Evolutionary conservation across 2,113 vertebrate species (phyloP).

Genomic region (Colaptes auratus): DNA sequence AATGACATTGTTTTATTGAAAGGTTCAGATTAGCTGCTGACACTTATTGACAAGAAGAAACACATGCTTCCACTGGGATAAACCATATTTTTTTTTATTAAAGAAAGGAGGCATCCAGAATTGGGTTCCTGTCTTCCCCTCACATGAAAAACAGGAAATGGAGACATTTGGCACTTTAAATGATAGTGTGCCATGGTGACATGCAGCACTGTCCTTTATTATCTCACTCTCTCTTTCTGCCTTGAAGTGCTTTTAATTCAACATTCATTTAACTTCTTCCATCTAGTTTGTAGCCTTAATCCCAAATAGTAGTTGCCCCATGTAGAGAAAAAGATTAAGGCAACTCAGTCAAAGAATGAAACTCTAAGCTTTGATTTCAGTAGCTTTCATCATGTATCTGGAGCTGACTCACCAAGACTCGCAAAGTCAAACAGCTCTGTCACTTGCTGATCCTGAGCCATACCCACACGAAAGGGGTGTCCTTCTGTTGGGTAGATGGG

Average conservation of each 20-base stretch:
- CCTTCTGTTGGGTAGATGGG: not conserved
- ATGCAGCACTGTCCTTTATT: not conserved
- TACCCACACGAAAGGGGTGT: not conserved
- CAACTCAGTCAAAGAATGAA: not conserved
- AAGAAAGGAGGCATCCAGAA: conserved; percentile 41
- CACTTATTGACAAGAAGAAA: conserved; percentile 76
- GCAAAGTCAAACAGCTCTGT: accelerated
- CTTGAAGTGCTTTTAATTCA: not conserved
- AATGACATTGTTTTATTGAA: conserved; percentile 77
- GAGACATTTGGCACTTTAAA: conserved; percentile 58
- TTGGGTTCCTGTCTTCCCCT: conserved; percentile 64
- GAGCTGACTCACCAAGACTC: not conserved
- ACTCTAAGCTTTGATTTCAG: not conserved
- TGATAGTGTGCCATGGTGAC: not conserved
- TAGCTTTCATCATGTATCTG: not conserved
- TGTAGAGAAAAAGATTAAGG: not conserved
- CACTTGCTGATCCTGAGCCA: accelerated
- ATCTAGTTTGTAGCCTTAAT: conserved; percentile 15
- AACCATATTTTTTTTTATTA: conserved; percentile 73
- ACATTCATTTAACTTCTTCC: not conserved
- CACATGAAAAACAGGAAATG: conserved; percentile 33
- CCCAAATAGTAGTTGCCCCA: not conserved
- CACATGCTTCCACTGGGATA: conserved; percentile 56
- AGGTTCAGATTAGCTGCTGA: conserved; percentile 74
- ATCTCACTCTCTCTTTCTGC: not conserved